Conservation (phyloP, 2,113 vertebrate genomes). For the Pseudopodoces humilis region DNA sequence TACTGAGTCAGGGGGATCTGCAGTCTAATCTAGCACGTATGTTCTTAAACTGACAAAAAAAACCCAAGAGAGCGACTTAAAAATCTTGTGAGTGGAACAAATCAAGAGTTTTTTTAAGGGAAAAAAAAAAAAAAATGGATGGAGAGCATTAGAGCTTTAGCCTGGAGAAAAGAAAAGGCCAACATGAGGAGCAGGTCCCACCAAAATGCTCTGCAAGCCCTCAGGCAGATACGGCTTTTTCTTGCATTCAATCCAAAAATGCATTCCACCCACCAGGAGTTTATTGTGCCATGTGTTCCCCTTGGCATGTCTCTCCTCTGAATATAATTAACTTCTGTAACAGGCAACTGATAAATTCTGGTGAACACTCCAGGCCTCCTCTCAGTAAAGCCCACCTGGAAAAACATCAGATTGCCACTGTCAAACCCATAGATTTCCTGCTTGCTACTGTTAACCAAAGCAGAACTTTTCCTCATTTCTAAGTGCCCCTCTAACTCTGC, state of each 20-base stretch:
- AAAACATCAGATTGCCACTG: background rate
- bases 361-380: background rate
- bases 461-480: background rate
- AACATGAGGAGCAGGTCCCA: background rate
- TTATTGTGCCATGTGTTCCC: background rate
- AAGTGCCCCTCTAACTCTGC: background rate
- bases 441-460: background rate
- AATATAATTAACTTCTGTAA: constrained; percentile 29
- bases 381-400: background rate
- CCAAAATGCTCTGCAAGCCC: constrained; percentile 7
- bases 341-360: background rate
- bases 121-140: background rate
- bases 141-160: background rate
- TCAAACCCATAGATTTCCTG: background rate
- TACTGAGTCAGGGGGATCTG: background rate
- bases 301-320: background rate
- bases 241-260: constrained; percentile 16
- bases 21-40: background rate
- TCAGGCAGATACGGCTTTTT: constrained; percentile 11
- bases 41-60: background rate
- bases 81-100: background rate
- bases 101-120: background rate
- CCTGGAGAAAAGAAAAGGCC: constrained; percentile 18
- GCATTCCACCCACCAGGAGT: constrained; percentile 6
- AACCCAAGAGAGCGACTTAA: background rate